Evolutionary conservation across 2,113 vertebrate species (phyloP).

Genomic region (Cheirogaleus medius): DNA sequence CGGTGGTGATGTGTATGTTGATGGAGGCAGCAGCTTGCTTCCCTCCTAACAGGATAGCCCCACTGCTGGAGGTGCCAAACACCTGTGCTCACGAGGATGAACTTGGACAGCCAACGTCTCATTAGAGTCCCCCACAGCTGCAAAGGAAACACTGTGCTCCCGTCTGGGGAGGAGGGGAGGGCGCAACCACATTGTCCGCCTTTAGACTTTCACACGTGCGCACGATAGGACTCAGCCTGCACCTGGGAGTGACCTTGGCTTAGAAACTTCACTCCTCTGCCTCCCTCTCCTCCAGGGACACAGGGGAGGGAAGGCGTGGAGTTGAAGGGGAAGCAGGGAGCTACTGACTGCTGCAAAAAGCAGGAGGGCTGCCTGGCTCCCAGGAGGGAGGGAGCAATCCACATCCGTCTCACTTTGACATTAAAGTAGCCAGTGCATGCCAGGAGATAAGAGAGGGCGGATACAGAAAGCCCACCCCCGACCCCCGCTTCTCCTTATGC

Average conservation of each 20-base stretch:
- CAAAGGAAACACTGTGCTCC: neutral
- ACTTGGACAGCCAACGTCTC: neutral
- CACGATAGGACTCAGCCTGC: rapidly evolving
- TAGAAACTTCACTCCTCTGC: rapidly evolving
- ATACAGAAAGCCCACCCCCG: neutral
- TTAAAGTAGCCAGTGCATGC: rapidly evolving
- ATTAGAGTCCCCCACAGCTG: neutral
- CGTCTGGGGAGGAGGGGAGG: neutral
- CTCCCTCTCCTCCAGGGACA: neutral
- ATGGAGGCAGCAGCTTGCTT: neutral
- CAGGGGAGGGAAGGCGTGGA: rapidly evolving
- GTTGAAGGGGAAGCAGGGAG: too few species aligned
- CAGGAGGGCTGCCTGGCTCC: neutral
- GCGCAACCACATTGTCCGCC: rapidly evolving
- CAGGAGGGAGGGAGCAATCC: neutral
- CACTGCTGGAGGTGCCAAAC: neutral
- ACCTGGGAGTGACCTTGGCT: neutral
- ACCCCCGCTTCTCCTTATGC: neutral
- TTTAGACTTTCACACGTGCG: neutral
- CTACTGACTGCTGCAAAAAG: neutral
- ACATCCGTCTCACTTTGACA: neutral
- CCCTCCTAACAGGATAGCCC: neutral
- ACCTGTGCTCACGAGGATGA: neutral
- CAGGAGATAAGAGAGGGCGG: too few species aligned
- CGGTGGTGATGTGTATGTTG: neutral